These are phyloP conservation scores for Ammodytes dubius DNA, from an alignment of 2,113 vertebrate genomes.

Conservation along the genomic window DNA sequence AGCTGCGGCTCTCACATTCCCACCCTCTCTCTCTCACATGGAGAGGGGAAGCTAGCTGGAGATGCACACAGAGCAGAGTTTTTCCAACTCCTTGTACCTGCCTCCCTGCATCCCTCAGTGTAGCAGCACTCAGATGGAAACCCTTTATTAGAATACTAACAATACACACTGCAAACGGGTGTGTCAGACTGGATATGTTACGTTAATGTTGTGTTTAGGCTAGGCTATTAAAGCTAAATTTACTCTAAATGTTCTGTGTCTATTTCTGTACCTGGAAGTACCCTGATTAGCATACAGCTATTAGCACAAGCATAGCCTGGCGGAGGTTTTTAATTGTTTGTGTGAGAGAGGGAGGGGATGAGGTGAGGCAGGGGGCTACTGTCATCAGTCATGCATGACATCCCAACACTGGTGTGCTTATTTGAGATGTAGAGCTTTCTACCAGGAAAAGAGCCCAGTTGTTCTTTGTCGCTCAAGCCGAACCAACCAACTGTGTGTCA, in stretches of 20 bases:
- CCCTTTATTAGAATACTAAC: slow-evolving; percentile 56
- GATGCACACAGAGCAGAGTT: slow-evolving; percentile 51
- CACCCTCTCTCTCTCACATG: slow-evolving; percentile 12
- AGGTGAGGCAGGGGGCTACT: slow-evolving; percentile 25
- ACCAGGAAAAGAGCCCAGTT: slow-evolving; percentile 40
- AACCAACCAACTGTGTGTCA: slow-evolving; percentile 44
- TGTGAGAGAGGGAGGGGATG: background rate
- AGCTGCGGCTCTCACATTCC: slow-evolving; percentile 49
- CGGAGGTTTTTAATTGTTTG: slow-evolving; percentile 37
- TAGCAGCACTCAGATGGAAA: slow-evolving; percentile 70
- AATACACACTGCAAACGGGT: slow-evolving; percentile 20
- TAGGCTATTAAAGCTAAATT: slow-evolving; percentile 77
- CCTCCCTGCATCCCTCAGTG: slow-evolving; percentile 62
- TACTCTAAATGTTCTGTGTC: slow-evolving; percentile 65
- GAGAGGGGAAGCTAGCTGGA: slow-evolving; percentile 18
- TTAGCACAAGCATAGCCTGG: slow-evolving; percentile 62
- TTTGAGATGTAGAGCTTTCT: slow-evolving; percentile 57
- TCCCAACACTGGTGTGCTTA: slow-evolving; percentile 41
- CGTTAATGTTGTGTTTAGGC: slow-evolving; percentile 69
- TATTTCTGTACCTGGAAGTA: slow-evolving; percentile 73
- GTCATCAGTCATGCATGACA: slow-evolving; percentile 62
- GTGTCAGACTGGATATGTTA: slow-evolving; percentile 45
- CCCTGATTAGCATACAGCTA: slow-evolving; percentile 65
- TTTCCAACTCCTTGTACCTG: slow-evolving; percentile 62
- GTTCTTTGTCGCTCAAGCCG: slow-evolving; percentile 58